Base-by-base conservation (phyloP, 2,113 vertebrate species). In the Laticauda colubrina region DNA sequence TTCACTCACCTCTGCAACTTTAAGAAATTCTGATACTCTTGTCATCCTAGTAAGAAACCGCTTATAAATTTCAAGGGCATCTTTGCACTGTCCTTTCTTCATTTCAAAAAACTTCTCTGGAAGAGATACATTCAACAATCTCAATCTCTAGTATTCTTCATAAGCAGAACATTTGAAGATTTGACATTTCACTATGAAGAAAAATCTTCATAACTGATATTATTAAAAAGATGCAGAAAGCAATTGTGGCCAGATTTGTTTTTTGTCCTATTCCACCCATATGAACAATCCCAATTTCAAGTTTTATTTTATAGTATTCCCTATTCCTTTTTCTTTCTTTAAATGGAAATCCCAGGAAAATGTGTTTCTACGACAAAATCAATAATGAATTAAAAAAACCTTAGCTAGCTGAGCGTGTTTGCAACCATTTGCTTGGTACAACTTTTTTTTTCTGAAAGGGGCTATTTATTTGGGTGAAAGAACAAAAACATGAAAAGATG, bases 101-200 rank as follows among this genome's bases (percentile, higher is more conserved):
- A 99, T 99, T 97, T 99, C 99, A 98, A 99, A 99, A 96, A 99
- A 99, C 96, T 99, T 99, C 97, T 99, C 99, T 99, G 94, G 54
- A 93, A 96, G 93, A 97, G 93, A 93, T 85, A 93, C 61, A n/a
- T 95, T 88, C 26, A 55, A 81, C 61, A 64, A 3, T 45, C 43
- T 24, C 55, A 57, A 61, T 48, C 57, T 53, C n/a, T 89, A 21
- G 14, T 39, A 61, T 9, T 87, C 1, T 53, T 92, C 4, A 54
- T 87, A 54, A 55, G 15, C n/a, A 54, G 4, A 34, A 43, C n/a
- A 39, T 85, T 10, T 23, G 45, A 69, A 54, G 34, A n/a, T 57
- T 53, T 29, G 48, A 75, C 51, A 34, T 23, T 53, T n/a, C 51
- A 75, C 18, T 12, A 23, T 18, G 23, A 26, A 21, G n/a, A 56